Conservation (phyloP, 1,140 invertebrate genomes). For the Lordiphosa mommai region DNA sequence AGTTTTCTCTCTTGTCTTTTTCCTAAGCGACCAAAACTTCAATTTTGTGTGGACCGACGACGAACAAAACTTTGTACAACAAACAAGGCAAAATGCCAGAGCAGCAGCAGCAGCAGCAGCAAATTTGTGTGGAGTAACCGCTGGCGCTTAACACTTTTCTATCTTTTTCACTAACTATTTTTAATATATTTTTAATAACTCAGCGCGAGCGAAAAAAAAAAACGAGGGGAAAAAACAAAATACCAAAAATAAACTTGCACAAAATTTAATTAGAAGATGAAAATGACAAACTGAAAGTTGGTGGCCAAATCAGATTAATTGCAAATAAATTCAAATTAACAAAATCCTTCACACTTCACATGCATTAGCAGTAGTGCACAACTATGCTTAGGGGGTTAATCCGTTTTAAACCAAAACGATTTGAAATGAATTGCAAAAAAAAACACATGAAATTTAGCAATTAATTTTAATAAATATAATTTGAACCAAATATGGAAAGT, state of each 20-base stretch:
- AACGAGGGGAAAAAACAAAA: background rate
- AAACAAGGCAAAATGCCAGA: slow-evolving; percentile 10
- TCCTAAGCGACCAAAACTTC: slow-evolving; percentile 22
- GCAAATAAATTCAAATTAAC: too few species aligned
- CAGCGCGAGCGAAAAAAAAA: background rate
- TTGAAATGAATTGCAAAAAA: too few species aligned
- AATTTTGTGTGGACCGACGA: slow-evolving; percentile 45
- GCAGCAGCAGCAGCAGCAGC: slow-evolving; percentile 18
- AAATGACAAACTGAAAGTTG: slow-evolving; percentile 17
- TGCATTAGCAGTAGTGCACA: too few species aligned
- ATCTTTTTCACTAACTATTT: slow-evolving; percentile 6
- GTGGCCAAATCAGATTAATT: too few species aligned
- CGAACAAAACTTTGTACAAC: slow-evolving; percentile 31
- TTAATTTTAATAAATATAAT: too few species aligned
- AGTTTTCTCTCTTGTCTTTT: slow-evolving; percentile 14
- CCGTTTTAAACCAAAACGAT: too few species aligned
- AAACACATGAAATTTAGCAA: too few species aligned
- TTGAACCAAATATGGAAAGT: too few species aligned
- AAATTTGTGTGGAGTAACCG: slow-evolving; percentile 46
- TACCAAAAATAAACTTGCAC: background rate
- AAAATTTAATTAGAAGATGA: slow-evolving; percentile 41
- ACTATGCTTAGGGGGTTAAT: too few species aligned
- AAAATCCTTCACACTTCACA: too few species aligned
- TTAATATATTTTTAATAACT: slow-evolving; percentile 54
- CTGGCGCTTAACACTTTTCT: slow-evolving; percentile 60